Percentiles rank a stretch among this genome's conserved stretches.
Evolutionary conservation across 2,113 vertebrate genomes (phyloP).

Genomic region (Hypanus sabinus): DNA sequence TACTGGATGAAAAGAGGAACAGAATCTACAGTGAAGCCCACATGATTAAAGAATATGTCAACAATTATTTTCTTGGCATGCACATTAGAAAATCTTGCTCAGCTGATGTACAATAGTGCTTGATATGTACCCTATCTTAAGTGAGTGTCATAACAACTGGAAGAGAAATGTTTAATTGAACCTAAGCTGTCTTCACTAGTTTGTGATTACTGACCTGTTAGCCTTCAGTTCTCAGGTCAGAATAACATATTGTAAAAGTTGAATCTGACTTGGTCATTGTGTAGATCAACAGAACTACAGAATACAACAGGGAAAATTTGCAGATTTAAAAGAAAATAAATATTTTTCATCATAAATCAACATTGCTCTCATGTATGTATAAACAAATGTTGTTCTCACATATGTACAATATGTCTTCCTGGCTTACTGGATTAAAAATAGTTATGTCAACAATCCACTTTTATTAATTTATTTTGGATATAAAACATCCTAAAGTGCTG

Average conservation of each 20-base stretch:
- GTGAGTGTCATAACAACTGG: background rate
- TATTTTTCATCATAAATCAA: background rate
- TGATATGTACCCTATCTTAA: background rate
- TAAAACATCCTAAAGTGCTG: background rate
- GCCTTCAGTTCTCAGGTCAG: background rate
- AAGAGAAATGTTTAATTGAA: background rate
- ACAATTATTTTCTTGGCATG: background rate
- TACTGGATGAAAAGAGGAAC: background rate
- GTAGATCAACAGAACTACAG: background rate
- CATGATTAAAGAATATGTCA: background rate
- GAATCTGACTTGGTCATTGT: background rate
- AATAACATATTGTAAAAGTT: no score
- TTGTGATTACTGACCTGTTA: background rate
- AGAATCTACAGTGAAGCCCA: background rate
- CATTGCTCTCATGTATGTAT: background rate
- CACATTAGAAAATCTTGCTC: background rate
- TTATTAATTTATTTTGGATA: background rate
- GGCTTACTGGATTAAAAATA: background rate
- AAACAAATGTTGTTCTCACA: background rate
- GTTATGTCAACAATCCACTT: background rate
- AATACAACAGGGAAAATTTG: background rate
- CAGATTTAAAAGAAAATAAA: background rate
- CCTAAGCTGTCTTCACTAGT: no score
- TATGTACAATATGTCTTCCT: background rate
- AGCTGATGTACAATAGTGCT: background rate